Base-by-base conservation (phyloP, 2,113 vertebrate species). In the Orycteropus afer region DNA sequence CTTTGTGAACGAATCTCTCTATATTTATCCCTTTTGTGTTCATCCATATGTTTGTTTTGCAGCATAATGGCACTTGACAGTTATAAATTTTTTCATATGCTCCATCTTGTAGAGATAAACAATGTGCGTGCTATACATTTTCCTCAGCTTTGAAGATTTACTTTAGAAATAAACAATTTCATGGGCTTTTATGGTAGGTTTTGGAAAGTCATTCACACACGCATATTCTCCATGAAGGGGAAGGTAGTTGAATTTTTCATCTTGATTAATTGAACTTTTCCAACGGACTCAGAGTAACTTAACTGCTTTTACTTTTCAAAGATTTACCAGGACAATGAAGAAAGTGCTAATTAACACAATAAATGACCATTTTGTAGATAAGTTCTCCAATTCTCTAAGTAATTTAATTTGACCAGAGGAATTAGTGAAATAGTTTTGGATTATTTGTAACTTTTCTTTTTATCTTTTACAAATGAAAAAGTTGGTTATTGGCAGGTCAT, bases 111-210 rank as follows among this genome's bases (percentile, higher is more conserved):
- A 79, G 89, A 95, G 86, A 95, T 97, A 97, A 97, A 97, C 91
- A 97, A 6, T 37, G 61, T 95, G 51, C 55, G 51, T 85, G 78
- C 94, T 92, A 17, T 95, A 79, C 37, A 76, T 95, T 97, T 84
- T 22, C 69, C 34, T 93, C 78, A 84, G 81, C 82, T 93, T 94
- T 98, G 95, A 98, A 96, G 92, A 94, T 82, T 86, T 96, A 42
- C 42, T 79, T 94, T 96, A 92, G 85, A 95, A 97, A 90, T 86
- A 97, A 96, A 94, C 77, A 97, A 78, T 91, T 96, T 93, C 74
- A 63, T 73, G 94, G 86, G 84, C 79, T 89, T 95, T n/a, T 93
- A 59, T 18, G 83, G 89, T 81, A 20, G 25, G 23, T 76, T 97
- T 97, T 95, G 53, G 79, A 96, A 94, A 95, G 91, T 47, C 74